These are phyloP conservation scores for Heliopora coerulea DNA, from an alignment of 92 coral and sea anemone genomes.

Conservation along the genomic window DNA sequence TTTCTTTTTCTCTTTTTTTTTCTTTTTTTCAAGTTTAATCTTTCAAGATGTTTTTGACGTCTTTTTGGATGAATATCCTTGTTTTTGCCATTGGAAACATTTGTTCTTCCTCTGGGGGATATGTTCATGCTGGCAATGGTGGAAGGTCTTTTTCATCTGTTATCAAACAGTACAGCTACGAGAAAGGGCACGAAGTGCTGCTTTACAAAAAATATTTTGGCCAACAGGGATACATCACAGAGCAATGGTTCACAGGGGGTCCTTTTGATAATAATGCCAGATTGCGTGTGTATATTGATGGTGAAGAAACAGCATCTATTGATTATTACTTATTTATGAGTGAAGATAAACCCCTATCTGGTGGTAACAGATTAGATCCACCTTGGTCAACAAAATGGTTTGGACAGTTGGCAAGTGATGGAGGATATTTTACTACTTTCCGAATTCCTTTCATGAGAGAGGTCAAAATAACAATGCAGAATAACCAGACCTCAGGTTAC, in stretches of 20 bases:
- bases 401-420: constrained; percentile 47
- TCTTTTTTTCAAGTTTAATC: too few species aligned
- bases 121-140: neutral
- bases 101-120: neutral
- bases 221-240: constrained; percentile 45
- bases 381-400: constrained; percentile 49
- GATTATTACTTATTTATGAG: constrained; percentile 37
- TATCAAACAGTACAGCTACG: constrained; percentile 16
- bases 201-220: constrained; percentile 40
- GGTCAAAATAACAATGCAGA: constrained; percentile 45
- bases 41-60: neutral
- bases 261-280: constrained; percentile 25
- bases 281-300: constrained; percentile 48
- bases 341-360: constrained; percentile 23
- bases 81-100: neutral
- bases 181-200: constrained; percentile 20
- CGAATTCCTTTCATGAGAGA: constrained; percentile 46
- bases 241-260: constrained; percentile 54
- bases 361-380: neutral
- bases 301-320: constrained; percentile 37
- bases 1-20: too few species aligned
- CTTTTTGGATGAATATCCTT: neutral
- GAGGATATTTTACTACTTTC: constrained; percentile 46
- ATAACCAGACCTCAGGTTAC: constrained; percentile 4
- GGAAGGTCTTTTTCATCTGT: constrained; percentile 42